Base-by-base conservation (phyloP, 2,888 invertebrate species). In the Nomada flava region DNA sequence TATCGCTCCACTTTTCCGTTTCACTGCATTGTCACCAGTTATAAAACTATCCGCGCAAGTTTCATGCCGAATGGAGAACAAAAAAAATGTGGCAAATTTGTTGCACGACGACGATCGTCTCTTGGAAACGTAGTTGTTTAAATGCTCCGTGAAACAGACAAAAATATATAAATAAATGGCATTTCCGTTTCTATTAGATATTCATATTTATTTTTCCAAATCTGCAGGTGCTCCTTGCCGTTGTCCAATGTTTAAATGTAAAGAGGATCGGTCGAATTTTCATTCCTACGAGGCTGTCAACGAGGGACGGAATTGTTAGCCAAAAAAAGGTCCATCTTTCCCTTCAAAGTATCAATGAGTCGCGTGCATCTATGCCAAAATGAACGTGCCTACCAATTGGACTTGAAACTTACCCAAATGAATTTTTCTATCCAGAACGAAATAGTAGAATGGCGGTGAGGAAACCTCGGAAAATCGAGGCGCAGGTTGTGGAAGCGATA, bases 401-500 rank as follows among this genome's bases (percentile, higher is more conserved):
- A 60, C 29, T 20, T 18, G 7, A 29, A 10, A 2, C 26, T 1
- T 18, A 10, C 18, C 5, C 4, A 4, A 36, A 10, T 18, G 18
- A 3, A 15, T 10, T 20, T 0, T 7, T 18, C 4, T 47, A 9
- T 11, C 20, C 13, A 70, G 55, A 67, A 13, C 1, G 18, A 29
- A 13, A 10, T 7, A 55, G 2, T 11, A 26, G 7, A 18, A 86
- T 86, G 88, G 57, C 62, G 0, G 23, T 79, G 2, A 89, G 62
- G 42, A 91, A 87, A 20, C 44, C 85, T 0, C 89, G 90, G n/a
- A 92, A 91, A 80, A 90, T 93, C 81, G 91, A 92, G 47, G 87
- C 90, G 10, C 80, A 93, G 55, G 92, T 94, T 5, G 91, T 93
- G 0, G 89, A 90, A 47, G 93, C 93, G 3, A 92, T 94, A 62